Evolutionary conservation across 2,797 vertebrate genomes (phyloP).

Genomic region (Acropternis orthonyx): DNA sequence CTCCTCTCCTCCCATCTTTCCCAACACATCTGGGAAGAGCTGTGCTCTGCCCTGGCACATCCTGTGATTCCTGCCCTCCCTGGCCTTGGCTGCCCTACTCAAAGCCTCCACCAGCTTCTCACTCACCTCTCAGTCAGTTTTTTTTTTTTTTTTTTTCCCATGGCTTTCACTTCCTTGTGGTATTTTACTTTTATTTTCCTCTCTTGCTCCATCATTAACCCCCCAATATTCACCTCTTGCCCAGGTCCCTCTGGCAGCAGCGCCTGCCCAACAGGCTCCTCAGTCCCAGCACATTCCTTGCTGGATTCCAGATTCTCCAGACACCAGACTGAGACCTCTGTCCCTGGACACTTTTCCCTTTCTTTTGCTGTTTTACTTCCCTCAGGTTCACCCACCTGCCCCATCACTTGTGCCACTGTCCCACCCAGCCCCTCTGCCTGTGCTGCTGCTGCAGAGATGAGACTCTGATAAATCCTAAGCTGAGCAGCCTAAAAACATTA

Average conservation of each 20-base stretch:
- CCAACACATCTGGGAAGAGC: neutral
- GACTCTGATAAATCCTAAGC: rapidly evolving
- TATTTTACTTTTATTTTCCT: neutral
- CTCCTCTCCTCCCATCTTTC: neutral
- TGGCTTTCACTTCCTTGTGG: neutral
- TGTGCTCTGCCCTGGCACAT: neutral
- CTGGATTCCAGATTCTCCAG: neutral
- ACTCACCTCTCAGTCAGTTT: neutral
- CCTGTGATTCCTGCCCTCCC: neutral
- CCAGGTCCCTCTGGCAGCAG: neutral
- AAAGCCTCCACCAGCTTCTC: neutral
- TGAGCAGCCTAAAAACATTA: neutral
- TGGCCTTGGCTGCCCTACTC: neutral
- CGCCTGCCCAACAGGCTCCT: neutral
- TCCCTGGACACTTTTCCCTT: neutral
- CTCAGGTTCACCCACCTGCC: rapidly evolving
- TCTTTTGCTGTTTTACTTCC: neutral
- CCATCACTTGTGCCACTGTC: neutral
- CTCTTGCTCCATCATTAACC: neutral
- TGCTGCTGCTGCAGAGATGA: neutral
- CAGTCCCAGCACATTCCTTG: neutral
- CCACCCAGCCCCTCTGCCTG: neutral
- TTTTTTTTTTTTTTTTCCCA: rapidly evolving
- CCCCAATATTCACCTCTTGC: neutral
- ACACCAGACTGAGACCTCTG: rapidly evolving